These are phyloP conservation scores for Nephrotoma appendiculata DNA, from an alignment of 2,888 invertebrate species.

Conservation along the genomic window DNA sequence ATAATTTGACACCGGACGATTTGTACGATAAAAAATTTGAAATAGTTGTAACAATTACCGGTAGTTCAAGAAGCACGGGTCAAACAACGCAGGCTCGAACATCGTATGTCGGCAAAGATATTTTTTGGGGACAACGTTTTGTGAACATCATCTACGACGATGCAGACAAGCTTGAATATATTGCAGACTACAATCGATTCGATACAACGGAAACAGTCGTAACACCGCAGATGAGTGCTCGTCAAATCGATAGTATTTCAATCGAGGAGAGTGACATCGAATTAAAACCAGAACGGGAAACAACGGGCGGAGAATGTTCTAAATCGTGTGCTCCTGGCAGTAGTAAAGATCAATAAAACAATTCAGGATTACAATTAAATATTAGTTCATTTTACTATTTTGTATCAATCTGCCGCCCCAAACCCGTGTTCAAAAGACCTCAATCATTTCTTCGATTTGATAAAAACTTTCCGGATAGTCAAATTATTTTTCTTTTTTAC, in stretches of 20 bases:
- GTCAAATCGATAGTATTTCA: neutral
- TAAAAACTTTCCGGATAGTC: neutral
- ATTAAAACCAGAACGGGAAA: neutral
- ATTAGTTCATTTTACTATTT: neutral
- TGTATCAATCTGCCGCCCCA: neutral
- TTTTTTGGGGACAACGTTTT: conserved; percentile 73
- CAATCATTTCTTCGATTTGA: neutral
- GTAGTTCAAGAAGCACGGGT: conserved; percentile 63
- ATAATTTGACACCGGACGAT: conserved; percentile 61
- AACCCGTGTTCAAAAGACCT: neutral
- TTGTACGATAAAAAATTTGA: conserved; percentile 62
- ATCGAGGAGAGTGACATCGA: neutral
- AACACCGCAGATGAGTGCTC: neutral
- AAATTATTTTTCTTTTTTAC: neutral
- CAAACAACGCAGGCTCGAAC: conserved; percentile 57
- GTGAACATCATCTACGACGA: conserved; percentile 59
- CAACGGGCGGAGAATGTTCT: neutral
- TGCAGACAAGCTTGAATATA: conserved; percentile 57
- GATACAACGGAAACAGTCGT: conserved; percentile 46
- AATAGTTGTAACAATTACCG: conserved; percentile 68
- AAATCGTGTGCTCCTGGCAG: neutral
- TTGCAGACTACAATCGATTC: conserved; percentile 73
- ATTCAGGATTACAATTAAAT: neutral
- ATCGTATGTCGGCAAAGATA: conserved; percentile 66
- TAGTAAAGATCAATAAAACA: neutral